phyloP scores from a whole-genome alignment of 1,140 invertebrate genomes.

The Platyscapa corneri region DNA sequence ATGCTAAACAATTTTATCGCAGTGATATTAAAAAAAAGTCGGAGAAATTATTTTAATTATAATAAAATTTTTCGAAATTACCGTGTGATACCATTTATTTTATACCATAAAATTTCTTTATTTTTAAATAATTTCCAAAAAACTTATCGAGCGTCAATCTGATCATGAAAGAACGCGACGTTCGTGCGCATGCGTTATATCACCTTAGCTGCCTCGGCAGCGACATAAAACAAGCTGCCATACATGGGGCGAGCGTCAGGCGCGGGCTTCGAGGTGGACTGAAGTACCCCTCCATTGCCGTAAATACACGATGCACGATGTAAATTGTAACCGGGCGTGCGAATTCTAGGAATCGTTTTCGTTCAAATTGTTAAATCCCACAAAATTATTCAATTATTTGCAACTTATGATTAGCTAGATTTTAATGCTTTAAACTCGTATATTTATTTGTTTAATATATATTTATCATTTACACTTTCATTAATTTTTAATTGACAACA shows the following conservation, averaged over 20 bases:
- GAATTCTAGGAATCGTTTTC: constrained; percentile 2
- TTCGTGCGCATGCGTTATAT: background rate
- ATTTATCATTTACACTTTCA: too few relatives aligned
- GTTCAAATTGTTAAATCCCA: background rate
- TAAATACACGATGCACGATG: constrained; percentile 20
- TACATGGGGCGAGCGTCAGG: constrained; percentile 73
- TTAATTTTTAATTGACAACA: too few relatives aligned
- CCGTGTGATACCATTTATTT: too few relatives aligned
- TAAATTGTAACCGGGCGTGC: constrained; percentile 15
- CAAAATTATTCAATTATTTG: constrained; percentile 19
- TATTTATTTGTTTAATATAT: background rate
- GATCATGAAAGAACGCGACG: background rate
- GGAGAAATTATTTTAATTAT: too few relatives aligned
- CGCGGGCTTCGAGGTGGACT: constrained; percentile 45
- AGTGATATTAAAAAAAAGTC: too few relatives aligned
- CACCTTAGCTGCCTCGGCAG: constrained; percentile 12
- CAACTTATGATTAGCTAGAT: constrained; percentile 57
- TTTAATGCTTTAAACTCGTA: background rate
- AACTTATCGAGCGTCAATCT: background rate
- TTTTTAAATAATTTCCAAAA: background rate
- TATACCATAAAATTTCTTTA: background rate
- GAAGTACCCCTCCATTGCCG: background rate
- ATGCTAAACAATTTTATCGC: too few relatives aligned
- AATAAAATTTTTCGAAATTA: too few relatives aligned
- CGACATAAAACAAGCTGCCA: constrained; percentile 73